Percentiles rank a stretch among this genome's conserved stretches.
Conservation (phyloP, 2,797 vertebrate genomes). For the Cossypha dichroa region DNA sequence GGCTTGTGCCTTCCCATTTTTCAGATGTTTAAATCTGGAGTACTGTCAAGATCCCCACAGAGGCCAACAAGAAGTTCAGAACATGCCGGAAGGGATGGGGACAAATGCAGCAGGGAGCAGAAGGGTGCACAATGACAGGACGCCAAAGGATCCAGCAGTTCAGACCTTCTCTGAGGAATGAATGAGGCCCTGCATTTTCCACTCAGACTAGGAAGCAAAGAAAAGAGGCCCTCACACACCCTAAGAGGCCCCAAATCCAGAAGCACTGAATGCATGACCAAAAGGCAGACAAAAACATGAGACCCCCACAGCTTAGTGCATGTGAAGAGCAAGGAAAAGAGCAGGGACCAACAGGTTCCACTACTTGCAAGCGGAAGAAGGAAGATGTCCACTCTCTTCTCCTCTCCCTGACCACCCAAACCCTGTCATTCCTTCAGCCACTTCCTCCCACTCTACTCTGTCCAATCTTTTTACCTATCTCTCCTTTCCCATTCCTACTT, state of each 20-base stretch:
- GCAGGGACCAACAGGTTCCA: neutral
- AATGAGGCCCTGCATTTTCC: neutral
- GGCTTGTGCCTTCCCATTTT: neutral
- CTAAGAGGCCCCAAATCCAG: neutral
- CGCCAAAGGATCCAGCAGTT: neutral
- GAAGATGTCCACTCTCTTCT: neutral
- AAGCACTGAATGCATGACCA: neutral
- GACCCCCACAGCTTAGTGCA: neutral
- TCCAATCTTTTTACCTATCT: neutral
- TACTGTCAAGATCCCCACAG: conserved; percentile 5
- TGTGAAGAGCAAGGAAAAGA: neutral
- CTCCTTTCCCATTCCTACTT: neutral
- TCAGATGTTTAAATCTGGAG: conserved; percentile 37
- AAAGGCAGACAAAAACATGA: neutral
- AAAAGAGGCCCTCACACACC: neutral
- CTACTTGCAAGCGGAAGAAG: neutral
- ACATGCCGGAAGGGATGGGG: neutral
- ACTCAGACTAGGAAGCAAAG: neutral
- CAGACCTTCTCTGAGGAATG: neutral
- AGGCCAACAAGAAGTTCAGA: neutral
- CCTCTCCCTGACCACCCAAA: neutral
- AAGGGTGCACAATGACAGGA: neutral
- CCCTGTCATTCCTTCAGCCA: neutral
- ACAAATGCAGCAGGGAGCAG: neutral
- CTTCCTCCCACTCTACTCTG: neutral